phyloP scores from a whole-genome alignment of 2,888 invertebrate species.

The Hypselothyrea guttata region DNA sequence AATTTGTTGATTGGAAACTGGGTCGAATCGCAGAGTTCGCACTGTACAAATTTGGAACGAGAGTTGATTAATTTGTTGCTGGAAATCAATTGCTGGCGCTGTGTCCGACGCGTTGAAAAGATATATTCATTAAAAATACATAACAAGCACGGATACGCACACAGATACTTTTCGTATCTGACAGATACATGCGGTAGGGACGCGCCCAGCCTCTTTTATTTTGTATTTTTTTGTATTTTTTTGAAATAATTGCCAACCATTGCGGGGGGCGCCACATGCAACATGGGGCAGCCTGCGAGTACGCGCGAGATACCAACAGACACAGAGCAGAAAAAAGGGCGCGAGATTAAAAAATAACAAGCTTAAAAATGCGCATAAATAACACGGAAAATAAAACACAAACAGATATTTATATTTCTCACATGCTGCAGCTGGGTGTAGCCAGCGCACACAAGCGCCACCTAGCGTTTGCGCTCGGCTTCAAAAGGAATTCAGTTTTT shows the following conservation, averaged over 20 bases:
- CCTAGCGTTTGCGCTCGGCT: no score
- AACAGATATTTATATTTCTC: conserved; percentile 6
- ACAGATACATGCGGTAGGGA: neutral
- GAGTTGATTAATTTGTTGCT: conserved; percentile 45
- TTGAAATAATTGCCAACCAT: conserved; percentile 29
- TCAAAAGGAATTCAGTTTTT: conserved; percentile 14
- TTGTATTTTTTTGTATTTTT: no score
- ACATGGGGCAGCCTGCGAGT: conserved; percentile 20
- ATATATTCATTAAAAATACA: conserved; percentile 66
- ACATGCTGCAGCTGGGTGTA: conserved; percentile 33
- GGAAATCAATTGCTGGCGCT: conserved; percentile 36
- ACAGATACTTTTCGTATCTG: neutral
- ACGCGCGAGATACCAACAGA: neutral
- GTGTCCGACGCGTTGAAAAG: conserved; percentile 57
- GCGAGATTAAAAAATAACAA: conserved; percentile 72
- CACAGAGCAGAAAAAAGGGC: conserved; percentile 44
- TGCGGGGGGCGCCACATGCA: conserved; percentile 27
- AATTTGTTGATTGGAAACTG: conserved; percentile 62
- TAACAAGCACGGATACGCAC: conserved; percentile 6
- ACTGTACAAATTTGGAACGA: conserved; percentile 26
- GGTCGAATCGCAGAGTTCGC: conserved; percentile 59
- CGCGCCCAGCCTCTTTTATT: conserved; percentile 8
- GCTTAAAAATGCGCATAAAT: conserved; percentile 69
- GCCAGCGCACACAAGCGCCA: conserved; percentile 18
- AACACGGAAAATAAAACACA: conserved; percentile 25